Percentiles rank a stretch among this genome's conserved stretches.
These are phyloP conservation scores for Heteromyza rotundicornis DNA, from an alignment of 2,888 invertebrate species.

Conservation along the genomic window DNA sequence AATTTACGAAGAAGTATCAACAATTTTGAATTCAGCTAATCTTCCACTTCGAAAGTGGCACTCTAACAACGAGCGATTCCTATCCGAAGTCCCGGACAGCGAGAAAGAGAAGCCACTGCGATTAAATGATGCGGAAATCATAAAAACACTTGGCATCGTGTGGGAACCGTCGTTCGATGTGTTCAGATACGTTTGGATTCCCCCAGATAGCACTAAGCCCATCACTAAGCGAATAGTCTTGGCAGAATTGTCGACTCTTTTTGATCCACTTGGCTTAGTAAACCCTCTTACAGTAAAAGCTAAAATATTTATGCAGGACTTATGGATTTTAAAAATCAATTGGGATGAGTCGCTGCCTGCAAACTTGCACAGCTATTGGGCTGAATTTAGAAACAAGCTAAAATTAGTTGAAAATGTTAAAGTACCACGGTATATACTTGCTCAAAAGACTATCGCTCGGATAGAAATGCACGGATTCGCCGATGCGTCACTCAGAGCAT, in stretches of 20 bases:
- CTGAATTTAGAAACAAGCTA: conserved; percentile 11
- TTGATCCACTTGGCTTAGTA: conserved; percentile 24
- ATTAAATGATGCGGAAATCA: conserved; percentile 23
- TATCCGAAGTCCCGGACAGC: too few relatives aligned
- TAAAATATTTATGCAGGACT: too few relatives aligned
- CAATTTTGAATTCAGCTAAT: too few relatives aligned
- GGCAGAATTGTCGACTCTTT: too few relatives aligned
- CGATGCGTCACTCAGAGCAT: conserved; percentile 25
- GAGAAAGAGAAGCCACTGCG: too few relatives aligned
- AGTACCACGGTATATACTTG: conserved; percentile 12
- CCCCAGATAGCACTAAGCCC: not conserved
- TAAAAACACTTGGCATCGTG: too few relatives aligned
- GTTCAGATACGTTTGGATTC: conserved; percentile 15
- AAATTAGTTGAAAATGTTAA: conserved; percentile 7
- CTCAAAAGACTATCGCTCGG: too few relatives aligned
- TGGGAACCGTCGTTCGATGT: too few relatives aligned
- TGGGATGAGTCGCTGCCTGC: conserved; percentile 22
- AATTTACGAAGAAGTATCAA: conserved; percentile 11
- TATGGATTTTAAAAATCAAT: conserved; percentile 23
- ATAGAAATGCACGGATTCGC: conserved; percentile 23
- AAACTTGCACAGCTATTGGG: conserved; percentile 15
- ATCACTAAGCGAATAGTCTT: conserved; percentile 21
- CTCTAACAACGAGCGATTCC: too few relatives aligned
- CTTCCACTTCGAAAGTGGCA: too few relatives aligned
- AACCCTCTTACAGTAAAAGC: conserved; percentile 17